A percentile compares a stretch with the other conserved stretches of the same genome.
phyloP scores from a whole-genome alignment of 2,113 vertebrate genomes.

The Fulica atra region DNA sequence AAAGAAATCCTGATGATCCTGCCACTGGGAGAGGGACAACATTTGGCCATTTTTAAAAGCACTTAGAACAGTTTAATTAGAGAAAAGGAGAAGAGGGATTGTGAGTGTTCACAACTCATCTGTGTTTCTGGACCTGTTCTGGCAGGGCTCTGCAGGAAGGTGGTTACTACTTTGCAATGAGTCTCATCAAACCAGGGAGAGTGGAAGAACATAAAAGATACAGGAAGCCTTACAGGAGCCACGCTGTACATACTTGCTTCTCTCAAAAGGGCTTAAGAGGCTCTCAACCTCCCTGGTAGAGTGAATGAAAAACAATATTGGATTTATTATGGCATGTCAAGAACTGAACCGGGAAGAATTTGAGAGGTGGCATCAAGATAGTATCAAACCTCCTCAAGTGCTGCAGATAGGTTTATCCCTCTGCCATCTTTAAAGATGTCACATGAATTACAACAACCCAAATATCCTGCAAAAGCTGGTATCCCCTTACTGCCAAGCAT shows the following conservation, averaged over 20 bases:
- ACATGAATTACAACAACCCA: neutral
- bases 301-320: neutral
- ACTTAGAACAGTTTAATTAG: neutral
- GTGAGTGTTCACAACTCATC: neutral
- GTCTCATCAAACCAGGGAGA: neutral
- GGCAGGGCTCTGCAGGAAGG: neutral
- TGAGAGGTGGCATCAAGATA: neutral
- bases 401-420: neutral
- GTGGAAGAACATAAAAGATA: neutral
- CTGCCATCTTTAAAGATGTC: neutral
- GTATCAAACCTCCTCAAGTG: neutral
- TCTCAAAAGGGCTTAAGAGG: neutral
- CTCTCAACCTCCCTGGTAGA: neutral
- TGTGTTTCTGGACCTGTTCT: neutral
- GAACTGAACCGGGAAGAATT: neutral
- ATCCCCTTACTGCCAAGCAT: neutral
- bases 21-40: neutral
- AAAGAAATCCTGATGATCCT: neutral
- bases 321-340: neutral
- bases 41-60: neutral
- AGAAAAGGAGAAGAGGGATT: neutral
- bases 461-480: neutral
- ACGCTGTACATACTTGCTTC: fast-evolving
- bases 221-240: neutral
- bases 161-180: neutral